Evolutionary conservation across 2,797 vertebrate genomes (phyloP), one percentile per base, ranked within the genome.

Genomic region (Astyanax mexicanus): DNA sequence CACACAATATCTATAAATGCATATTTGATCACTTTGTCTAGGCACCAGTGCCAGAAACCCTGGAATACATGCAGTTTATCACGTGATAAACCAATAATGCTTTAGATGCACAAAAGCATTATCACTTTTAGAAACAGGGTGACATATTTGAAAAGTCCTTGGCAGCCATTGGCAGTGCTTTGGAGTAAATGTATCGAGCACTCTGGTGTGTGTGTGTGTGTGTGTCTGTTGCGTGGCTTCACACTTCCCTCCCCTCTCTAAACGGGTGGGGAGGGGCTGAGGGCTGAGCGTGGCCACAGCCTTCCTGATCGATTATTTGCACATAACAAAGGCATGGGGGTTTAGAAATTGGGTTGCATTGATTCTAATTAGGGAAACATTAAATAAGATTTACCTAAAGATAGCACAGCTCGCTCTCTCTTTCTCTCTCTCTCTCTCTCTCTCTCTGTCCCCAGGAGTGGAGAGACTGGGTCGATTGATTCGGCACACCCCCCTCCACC

Each of bases 321-420:
- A 86, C 83, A 85, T 91, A 91, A 91, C 92, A 94, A 93, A 95
- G 91, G 90, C 92, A 88, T 86, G 81, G 83, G 84, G 69, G 90
- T 93, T 93, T 93, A 93, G 92, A 96, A 96, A 97, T 95, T 94
- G 94, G 92, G 94, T 96, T 94, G 91, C 95, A 98, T 97, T 96
- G 96, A 98, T 98, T 98, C 94, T 97, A 97, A 98, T 97, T 98
- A 98, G 94, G 91, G 91, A 95, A 96, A 96, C 93, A 94, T 96
- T 97, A 98, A 96, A 95, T 96, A 96, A 96, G 95, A 95, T 96
- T 96, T 96, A 96, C 91, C 89, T 93, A 92, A 93, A 93, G 94
- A 95, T 92, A 90, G 86, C 88, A 91, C 90, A 86, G 77, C 75
- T 90, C 76, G 88, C 81, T 90, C 95, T 85, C 84, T 88, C 81